Evolutionary conservation across 2,888 invertebrate genomes (phyloP), one percentile per base, ranked within the genome.

Genomic region (Deladenus siricidicola): DNA sequence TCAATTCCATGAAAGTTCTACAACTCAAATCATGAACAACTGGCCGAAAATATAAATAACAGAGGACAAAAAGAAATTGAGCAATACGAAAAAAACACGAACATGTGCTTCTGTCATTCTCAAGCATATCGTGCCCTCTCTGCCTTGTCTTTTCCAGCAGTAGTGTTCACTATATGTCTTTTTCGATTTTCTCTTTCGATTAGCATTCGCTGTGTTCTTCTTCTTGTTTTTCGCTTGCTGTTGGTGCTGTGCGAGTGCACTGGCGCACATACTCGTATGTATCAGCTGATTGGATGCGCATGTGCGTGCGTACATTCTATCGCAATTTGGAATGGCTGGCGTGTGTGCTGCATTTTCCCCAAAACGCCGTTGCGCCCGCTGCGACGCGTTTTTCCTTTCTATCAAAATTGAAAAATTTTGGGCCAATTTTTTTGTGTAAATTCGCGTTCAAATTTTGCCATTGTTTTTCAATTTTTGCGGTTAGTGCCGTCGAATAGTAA

Each of bases 291-390:
- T 39, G 39, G 55, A 55, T 55, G 44, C 44, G 43, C 44, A 28
- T 44, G 55, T 53, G 55, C 55, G 55, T 26, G 21, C 14, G 44
- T 21, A 14, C 19, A 26, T 23, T 14, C 4, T 43, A 44, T 4
- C 14, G 23, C 43, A 8, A 42, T 23, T 44, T 28, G 44, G 55
- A 55, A 55, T 55, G 55, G 55, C 55, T 55, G 10, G 44, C 44
- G 43, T 44, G 55, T 44, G 55, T 24, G 39, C 39, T 34, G 39
- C n/a, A n/a, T 34, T 34, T 34, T 34, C 14, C 39, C 14, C 39
- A 10, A 14, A 14, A 34, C 39, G 8, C 39, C 8, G 8, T 34
- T 34, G 39, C 39, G 39, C 14, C 39, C 14, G 14, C 14, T 34
- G 39, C 14, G 39, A 14, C 39, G 39, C 14, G 14, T 34, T 34